Percentiles rank a stretch among this genome's conserved stretches.
These are phyloP conservation scores for Sebastes vulpes DNA, from an alignment of 2,797 vertebrate species.

Conservation along the genomic window DNA sequence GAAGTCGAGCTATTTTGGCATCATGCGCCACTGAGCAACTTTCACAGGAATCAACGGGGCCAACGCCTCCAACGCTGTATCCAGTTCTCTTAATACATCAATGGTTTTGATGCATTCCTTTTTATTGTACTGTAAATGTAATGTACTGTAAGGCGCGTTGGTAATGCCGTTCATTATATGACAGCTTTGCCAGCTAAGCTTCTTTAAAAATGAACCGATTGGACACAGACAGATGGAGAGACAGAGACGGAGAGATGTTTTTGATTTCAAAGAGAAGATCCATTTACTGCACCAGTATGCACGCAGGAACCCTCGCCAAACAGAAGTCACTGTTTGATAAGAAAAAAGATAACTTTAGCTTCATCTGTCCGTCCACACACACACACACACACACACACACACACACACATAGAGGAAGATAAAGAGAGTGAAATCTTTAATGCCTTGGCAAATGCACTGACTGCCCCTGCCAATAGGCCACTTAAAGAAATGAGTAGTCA, in stretches of 20 bases:
- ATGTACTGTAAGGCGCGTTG: conserved; percentile 13
- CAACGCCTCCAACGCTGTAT: too few relatives aligned
- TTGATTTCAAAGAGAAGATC: conserved; percentile 17
- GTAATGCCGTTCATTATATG: conserved; percentile 26
- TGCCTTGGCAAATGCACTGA: conserved; percentile 77
- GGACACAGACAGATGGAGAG: conserved; percentile 17
- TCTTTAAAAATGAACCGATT: conserved; percentile 37
- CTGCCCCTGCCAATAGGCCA: conserved; percentile 83
- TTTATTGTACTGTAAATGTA: conserved; percentile 21
- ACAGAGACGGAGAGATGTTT: conserved; percentile 8
- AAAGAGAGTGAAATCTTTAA: conserved; percentile 75
- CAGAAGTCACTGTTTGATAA: conserved; percentile 38
- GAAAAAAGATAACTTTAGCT: conserved; percentile 8
- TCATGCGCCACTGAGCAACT: too few relatives aligned
- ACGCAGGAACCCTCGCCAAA: not conserved
- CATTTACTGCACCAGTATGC: conserved; percentile 3
- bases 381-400: not conserved
- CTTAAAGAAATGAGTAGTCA: conserved; percentile 88
- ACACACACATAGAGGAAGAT: conserved; percentile 29
- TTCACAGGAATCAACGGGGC: too few relatives aligned
- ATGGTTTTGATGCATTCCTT: not conserved
- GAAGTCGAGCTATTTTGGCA: too few relatives aligned
- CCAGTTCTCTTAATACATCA: too few relatives aligned
- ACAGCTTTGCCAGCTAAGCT: conserved; percentile 41
- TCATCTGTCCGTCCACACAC: conserved; percentile 34